These are phyloP conservation scores for Octopus bimaculoides DNA, from an alignment of 1,140 invertebrate species.

Conservation along the genomic window DNA sequence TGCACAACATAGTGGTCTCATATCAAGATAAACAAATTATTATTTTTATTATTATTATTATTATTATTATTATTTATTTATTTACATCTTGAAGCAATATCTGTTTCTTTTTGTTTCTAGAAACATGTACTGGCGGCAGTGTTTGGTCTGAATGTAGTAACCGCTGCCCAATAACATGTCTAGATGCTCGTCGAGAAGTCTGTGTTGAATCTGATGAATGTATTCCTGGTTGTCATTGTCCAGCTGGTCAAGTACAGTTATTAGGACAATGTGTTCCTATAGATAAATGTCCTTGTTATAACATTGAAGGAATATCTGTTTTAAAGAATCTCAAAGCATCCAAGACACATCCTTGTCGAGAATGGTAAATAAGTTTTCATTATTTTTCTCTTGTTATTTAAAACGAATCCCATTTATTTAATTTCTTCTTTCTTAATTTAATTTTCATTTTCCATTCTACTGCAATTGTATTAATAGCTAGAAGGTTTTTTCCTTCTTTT, in stretches of 20 bases:
- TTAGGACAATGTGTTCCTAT: neutral
- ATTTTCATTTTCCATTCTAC: neutral
- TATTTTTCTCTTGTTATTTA: neutral
- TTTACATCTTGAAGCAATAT: too few species aligned
- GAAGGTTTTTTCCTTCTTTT: neutral
- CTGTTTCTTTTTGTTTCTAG: neutral
- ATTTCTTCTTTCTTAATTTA: neutral
- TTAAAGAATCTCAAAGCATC: neutral
- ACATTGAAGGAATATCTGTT: neutral
- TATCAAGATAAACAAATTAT: too few species aligned
- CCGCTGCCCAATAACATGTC: conserved; percentile 25
- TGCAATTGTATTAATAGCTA: neutral
- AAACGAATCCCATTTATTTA: neutral
- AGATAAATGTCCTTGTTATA: conserved; percentile 9
- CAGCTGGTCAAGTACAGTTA: neutral
- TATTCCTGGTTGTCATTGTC: conserved; percentile 16
- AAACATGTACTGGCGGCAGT: conserved; percentile 15
- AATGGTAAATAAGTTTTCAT: conserved; percentile 1
- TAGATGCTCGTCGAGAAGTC: conserved; percentile 16
- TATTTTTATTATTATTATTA: too few species aligned
- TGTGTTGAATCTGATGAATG: conserved; percentile 19
- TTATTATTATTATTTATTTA: too few species aligned
- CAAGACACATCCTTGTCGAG: neutral
- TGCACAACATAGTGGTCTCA: too few species aligned
- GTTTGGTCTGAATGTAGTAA: conserved; percentile 25